Percentiles rank a stretch among this genome's conserved stretches.
phyloP scores from a whole-genome alignment of 2,797 vertebrate species.

The Notamacropus eugenii region DNA sequence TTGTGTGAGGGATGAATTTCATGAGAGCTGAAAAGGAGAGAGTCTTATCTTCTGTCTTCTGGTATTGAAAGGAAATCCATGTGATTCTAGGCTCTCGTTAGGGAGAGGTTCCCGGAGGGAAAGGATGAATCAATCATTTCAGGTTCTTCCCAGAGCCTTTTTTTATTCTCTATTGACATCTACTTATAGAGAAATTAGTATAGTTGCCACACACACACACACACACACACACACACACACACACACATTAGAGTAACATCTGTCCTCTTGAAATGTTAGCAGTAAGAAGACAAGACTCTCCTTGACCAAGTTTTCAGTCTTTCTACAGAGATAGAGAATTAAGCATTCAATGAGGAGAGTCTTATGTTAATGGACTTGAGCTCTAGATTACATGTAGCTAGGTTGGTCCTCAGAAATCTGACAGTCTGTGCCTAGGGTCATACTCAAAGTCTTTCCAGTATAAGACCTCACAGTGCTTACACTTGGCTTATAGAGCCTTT shows the following conservation, averaged over 20 bases:
- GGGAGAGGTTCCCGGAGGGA: too few species aligned
- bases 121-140: too few species aligned
- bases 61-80: too few species aligned
- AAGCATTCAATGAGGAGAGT: neutral
- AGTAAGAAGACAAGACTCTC: neutral
- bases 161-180: neutral
- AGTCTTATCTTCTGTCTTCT: too few species aligned
- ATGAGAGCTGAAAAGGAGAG: too few species aligned
- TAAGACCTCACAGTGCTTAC: neutral
- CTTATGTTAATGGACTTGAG: neutral
- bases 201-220: too few species aligned
- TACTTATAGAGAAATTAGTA: neutral
- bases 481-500: neutral
- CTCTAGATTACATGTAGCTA: neutral
- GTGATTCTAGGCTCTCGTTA: too few species aligned
- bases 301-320: neutral
- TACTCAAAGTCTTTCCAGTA: neutral
- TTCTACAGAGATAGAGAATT: neutral
- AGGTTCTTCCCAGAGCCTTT: neutral
- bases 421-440: neutral
- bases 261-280: neutral
- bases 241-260: neutral
- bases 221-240: too few species aligned
- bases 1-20: too few species aligned
- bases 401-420: neutral